Evolutionary conservation across 2,113 vertebrate species (phyloP).

Genomic region (Mungos mungo): DNA sequence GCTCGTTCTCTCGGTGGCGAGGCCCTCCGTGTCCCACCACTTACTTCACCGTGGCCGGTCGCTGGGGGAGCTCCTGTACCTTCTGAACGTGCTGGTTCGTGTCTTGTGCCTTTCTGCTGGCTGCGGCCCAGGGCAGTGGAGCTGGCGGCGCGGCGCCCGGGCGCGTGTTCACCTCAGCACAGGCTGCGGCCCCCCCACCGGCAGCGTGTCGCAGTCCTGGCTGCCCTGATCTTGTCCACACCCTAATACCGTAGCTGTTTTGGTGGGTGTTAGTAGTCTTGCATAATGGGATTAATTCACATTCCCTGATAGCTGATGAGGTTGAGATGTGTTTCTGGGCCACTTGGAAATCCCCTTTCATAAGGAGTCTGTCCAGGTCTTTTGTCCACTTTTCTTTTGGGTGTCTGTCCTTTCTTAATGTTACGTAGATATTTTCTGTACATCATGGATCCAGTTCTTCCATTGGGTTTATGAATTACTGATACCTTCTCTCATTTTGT

Average conservation of each 20-base stretch:
- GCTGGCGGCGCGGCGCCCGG: rapidly evolving
- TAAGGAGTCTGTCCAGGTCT: neutral
- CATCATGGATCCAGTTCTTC: rapidly evolving
- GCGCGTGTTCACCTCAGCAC: rapidly evolving
- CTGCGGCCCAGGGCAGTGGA: rapidly evolving
- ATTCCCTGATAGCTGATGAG: rapidly evolving
- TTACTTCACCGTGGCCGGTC: rapidly evolving
- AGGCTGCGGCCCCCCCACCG: rapidly evolving
- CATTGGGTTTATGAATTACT: neutral
- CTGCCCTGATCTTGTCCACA: rapidly evolving
- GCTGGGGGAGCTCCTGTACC: rapidly evolving
- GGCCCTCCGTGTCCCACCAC: rapidly evolving
- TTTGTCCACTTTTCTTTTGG: rapidly evolving
- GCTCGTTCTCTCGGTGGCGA: rapidly evolving
- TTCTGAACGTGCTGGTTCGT: rapidly evolving
- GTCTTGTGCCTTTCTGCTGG: neutral
- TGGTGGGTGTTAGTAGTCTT: neutral
- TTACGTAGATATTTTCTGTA: neutral
- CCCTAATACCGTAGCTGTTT: rapidly evolving
- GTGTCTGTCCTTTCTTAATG: neutral
- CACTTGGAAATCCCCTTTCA: neutral
- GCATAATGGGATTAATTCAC: rapidly evolving
- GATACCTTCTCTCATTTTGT: rapidly evolving
- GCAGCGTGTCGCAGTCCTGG: rapidly evolving
- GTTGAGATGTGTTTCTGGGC: rapidly evolving